Base-by-base conservation (phyloP, 2,113 vertebrate species). In the Catharus bicknelli region DNA sequence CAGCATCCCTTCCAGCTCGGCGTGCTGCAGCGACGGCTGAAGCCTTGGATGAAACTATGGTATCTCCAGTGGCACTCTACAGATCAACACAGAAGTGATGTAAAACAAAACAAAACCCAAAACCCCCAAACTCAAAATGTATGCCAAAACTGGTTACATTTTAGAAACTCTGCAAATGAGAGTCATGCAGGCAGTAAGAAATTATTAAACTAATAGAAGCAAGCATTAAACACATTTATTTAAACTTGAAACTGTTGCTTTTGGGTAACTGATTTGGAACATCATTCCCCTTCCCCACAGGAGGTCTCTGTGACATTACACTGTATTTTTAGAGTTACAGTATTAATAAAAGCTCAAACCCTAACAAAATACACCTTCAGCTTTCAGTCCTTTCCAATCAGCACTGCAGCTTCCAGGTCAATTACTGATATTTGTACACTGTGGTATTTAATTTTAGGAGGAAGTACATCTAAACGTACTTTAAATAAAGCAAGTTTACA, bases 21-120 rank as follows among this genome's bases (percentile, higher is more conserved):
- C 79, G 95, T 43, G 98, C 97, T 16, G 98, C 98, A 43, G 98
- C 98, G 2, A 93, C 30, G 2, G 98, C 99, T 2, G 98, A 98
- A 48, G 98, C 97, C 94, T 99, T 99, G 27, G 99, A 99, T 13
- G 98, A 98, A 51, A 99, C 99, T 20, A 99, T 98, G 51, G 99
- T 99, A 97, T 99, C 99, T 40, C 99, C 99, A 7, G 99, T 99
- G 86, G 98, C 98, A 4, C 99, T 99, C 99, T 99, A 75, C 2
- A 59, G n/a, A 72, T 36, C 36, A 89, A 45, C 30, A 51, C 4
- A 63, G 7, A 74, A 5, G 10, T 32, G 4, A 27, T 32, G 47
- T 18, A 10, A 6, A 67, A 76, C 40, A 43, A 57, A 51, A 5
- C 2, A 17, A 34, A 26, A 54, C 19, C 8, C 14, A 38, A 66